Evolutionary conservation across 1,140 invertebrate genomes (phyloP), one percentile per base, ranked within the genome.

Genomic region (Drosophila guanche): DNA sequence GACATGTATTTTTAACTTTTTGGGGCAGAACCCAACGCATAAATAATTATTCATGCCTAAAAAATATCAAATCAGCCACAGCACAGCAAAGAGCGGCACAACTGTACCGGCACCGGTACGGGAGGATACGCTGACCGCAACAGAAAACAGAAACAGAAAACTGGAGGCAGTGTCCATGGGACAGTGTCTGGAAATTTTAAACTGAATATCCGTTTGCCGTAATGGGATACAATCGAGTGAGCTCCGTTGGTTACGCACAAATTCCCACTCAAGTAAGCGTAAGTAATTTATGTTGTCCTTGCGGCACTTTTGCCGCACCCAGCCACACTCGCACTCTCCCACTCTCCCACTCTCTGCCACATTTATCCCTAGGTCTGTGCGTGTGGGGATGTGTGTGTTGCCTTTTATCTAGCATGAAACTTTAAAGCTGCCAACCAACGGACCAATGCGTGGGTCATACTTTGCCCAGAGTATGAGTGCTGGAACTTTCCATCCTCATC

Each of bases 211-310:
- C 81, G 81, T 86, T 85, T 85, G 78, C 73, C 85, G 71, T 85
- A 89, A 89, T 89, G 79, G 86, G 73, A 89, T 74, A 89, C 77
- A 89, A 89, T 89, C 85, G 80, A 89, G 79, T 88, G 81, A 86
- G 83, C 77, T 81, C 80, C 79, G 77, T 90, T 80, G 79, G 88
- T 84, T 90, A 90, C 88, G 88, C 88, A 90, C 88, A 90, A 88
- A 90, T 90, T 90, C 88, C 88, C 83, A 81, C 88, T 89, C 88
- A 90, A 90, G 88, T 90, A 89, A 90, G 88, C 89, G 83, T 90
- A 90, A 90, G 83, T 90, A 90, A 90, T 90, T 90, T 90, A 90
- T 90, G 86, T 89, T 79, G 77, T 89, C 85, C 85, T 89, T 89
- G 76, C 85, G 80, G 76, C 80, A 72, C 81, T 85, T 81, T 75